Evolutionary conservation across 2,113 vertebrate species (phyloP), one percentile per base, ranked within the genome.

Genomic region (Chamaea fasciata): DNA sequence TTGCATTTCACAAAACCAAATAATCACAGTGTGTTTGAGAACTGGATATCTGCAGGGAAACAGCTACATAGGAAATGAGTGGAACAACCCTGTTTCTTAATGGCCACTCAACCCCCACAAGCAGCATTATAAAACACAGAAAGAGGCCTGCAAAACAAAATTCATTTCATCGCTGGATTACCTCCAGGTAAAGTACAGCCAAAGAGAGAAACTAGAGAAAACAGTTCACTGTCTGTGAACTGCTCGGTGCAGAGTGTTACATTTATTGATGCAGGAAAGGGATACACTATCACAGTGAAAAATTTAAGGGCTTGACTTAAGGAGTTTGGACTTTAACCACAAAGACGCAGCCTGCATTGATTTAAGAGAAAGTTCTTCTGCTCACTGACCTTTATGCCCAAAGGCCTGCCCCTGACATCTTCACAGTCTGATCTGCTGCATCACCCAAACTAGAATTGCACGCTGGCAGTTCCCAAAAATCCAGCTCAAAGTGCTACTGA

Each of bases 361-460:
- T 84, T 94, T 92, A 73, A 63, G 83, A 82, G 21, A 41, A 89
- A 75, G 49, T 42, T 96, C n/a, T 87, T 82, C 76, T 86, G 49
- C 89, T 77, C 52, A 16, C 49, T 83, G 89, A 95, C 79, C 84
- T 82, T 91, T 59, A 74, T 53, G 46, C n/a, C 78, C 47, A 35
- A 30, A 68, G 62, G 30, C 56, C 33, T 83, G 10, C 57, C 49
- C 85, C 33, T 35, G 31, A 85, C 28, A 94, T 64, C 44, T 55
- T 64, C 52, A 62, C 2, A 2, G 33, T 41, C 59, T 85, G 30
- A 88, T 76, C 49, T 86, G 55, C 82, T 74, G 82, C 80, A 85
- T 70, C 63, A 41, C 67, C 46, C 47, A 57, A 82, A 89, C 15
- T 42, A 63, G 28, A 83, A 75, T 1, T 60, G 23, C 47, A 30